Evolutionary conservation across 2,113 vertebrate genomes (phyloP).

Genomic region (Leptobrachium ailaonicum): DNA sequence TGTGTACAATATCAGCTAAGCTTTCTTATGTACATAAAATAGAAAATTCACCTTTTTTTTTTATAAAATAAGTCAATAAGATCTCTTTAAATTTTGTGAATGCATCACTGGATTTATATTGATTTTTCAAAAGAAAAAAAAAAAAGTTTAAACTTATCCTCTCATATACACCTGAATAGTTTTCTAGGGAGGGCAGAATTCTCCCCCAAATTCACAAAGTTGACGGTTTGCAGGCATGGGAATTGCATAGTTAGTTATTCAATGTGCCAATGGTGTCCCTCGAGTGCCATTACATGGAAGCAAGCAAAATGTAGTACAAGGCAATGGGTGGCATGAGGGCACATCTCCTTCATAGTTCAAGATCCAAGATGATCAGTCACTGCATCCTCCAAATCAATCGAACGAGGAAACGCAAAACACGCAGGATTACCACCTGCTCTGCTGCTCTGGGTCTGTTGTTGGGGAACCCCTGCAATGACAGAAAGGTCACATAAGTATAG

Average conservation of each 20-base stretch:
- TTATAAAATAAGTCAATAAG: constrained; percentile 7
- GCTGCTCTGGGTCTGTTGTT: constrained; percentile 57
- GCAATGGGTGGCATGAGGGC: constrained; percentile 35
- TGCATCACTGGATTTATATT: neutral
- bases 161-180: no score
- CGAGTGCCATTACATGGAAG: constrained; percentile 3
- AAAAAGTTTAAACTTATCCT: no score
- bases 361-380: constrained; percentile 47
- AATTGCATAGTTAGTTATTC: neutral
- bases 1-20: neutral
- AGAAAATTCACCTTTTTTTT: neutral
- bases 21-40: constrained; percentile 41
- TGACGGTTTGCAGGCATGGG: neutral
- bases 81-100: constrained; percentile 40
- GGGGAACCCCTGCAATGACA: constrained; percentile 63
- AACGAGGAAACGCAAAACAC: constrained; percentile 67
- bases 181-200: no score
- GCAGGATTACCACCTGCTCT: constrained; percentile 63
- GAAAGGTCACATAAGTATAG: neutral
- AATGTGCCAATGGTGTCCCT: neutral
- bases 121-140: no score
- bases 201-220: no score
- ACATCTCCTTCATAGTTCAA: constrained; percentile 1
- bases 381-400: constrained; percentile 72
- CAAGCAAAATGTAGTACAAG: neutral